Evolutionary conservation across 2,888 invertebrate species (phyloP).

Genomic region (Prosapia bicincta): DNA sequence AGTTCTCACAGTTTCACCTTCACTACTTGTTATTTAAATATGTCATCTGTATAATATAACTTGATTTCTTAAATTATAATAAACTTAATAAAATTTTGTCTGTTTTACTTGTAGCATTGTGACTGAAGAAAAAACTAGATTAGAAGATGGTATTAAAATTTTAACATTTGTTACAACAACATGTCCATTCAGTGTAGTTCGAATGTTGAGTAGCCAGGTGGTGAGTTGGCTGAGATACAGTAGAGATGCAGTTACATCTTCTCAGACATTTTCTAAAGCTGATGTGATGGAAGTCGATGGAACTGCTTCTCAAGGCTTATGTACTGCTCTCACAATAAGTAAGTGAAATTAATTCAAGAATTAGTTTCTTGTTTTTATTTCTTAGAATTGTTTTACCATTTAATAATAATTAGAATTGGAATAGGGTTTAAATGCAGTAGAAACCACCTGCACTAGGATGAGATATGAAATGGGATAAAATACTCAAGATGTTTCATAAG

Average conservation of each 20-base stretch:
- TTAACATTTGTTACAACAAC: conserved; percentile 18
- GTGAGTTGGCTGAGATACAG: conserved; percentile 15
- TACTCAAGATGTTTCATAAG: no score
- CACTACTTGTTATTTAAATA: no score
- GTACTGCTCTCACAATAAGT: conserved; percentile 23
- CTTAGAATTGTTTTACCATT: background rate
- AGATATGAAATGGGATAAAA: no score
- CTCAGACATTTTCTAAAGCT: conserved; percentile 15
- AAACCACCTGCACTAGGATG: no score
- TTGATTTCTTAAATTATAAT: no score
- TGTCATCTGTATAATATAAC: no score
- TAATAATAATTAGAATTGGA: background rate
- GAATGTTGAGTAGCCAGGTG: conserved; percentile 11
- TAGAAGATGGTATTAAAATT: conserved; percentile 20
- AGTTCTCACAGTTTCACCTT: no score
- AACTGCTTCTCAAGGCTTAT: conserved; percentile 10
- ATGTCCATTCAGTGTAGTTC: conserved; percentile 7
- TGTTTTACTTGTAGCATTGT: background rate
- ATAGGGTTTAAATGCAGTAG: no score
- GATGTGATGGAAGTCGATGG: conserved; percentile 26
- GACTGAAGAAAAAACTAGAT: background rate
- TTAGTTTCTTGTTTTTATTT: background rate
- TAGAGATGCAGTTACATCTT: conserved; percentile 8
- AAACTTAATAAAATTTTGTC: no score
- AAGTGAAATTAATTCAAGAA: background rate